Conservation (phyloP, 2,113 vertebrate genomes). For the Semnornis frantzii region DNA sequence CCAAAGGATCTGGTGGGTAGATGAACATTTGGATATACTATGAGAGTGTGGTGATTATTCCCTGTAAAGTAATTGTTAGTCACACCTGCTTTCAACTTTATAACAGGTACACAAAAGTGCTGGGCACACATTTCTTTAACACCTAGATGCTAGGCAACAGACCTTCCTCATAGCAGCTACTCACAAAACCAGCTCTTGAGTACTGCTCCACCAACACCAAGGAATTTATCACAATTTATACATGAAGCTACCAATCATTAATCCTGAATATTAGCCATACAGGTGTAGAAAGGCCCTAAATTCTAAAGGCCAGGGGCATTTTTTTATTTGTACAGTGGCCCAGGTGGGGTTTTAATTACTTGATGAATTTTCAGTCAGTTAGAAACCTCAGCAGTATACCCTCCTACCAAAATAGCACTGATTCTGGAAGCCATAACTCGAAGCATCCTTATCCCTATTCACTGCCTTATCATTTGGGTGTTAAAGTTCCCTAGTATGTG, state of each 20-base stretch:
- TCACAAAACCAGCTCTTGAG: not conserved
- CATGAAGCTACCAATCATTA: not conserved
- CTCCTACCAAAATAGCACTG: not conserved
- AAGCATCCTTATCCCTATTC: not conserved
- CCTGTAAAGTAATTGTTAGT: not conserved
- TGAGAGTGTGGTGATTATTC: not conserved
- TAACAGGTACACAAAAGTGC: not conserved
- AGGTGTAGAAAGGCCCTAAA: not conserved
- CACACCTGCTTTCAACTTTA: constrained; percentile 3
- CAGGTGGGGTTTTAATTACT: not conserved
- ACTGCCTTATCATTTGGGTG: not conserved
- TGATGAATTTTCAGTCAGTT: not conserved
- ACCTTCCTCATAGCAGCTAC: not conserved
- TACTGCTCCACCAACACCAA: not conserved
- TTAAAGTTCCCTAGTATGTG: not conserved
- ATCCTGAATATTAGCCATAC: not conserved
- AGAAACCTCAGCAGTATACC: not conserved
- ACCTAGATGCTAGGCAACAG: not conserved
- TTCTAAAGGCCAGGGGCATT: not conserved
- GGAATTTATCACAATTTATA: not conserved
- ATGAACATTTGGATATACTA: not conserved
- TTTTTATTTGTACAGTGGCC: not conserved
- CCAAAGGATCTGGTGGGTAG: no score
- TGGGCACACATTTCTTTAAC: not conserved
- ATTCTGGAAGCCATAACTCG: not conserved